Conservation (phyloP, 2,797 vertebrate species). For the Denticeps clupeoides region DNA sequence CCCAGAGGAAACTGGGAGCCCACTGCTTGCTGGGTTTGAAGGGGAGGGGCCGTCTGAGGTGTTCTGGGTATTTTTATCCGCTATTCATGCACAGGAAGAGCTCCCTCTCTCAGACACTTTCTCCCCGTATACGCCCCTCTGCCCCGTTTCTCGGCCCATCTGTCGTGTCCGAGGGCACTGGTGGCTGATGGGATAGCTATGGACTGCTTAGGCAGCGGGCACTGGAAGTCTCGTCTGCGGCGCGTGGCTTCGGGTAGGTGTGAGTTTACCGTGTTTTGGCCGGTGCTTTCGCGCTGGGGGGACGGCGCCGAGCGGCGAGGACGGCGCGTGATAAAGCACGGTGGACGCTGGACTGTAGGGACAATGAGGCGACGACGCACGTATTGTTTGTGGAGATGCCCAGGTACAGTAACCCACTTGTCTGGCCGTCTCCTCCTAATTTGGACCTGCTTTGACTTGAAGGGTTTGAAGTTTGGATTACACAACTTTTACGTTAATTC, state of each 20-base stretch:
- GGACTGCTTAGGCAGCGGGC: conserved; percentile 33
- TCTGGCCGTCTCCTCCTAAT: not conserved
- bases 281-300: too few relatives aligned
- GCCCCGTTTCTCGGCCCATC: not conserved
- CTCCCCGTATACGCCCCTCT: not conserved
- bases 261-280: too few relatives aligned
- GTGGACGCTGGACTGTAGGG: conserved; percentile 34
- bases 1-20: not conserved
- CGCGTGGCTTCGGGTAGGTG: conserved; percentile 41
- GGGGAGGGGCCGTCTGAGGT: not conserved
- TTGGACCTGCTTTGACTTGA: too few relatives aligned
- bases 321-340: conserved; percentile 23
- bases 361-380: conserved; percentile 58
- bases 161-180: not conserved
- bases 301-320: too few relatives aligned
- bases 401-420: conserved; percentile 41
- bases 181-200: conserved; percentile 23
- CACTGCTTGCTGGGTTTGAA: too few relatives aligned
- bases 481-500: too few relatives aligned
- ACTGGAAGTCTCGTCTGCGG: conserved; percentile 30
- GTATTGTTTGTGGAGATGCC: conserved; percentile 65
- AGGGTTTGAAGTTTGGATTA: too few relatives aligned
- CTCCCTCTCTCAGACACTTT: conserved; percentile 12
- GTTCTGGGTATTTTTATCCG: conserved; percentile 31
- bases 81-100: conserved; percentile 25